These are phyloP conservation scores for Conops quadrifasciatus DNA, from an alignment of 2,888 invertebrate species.

Conservation along the genomic window DNA sequence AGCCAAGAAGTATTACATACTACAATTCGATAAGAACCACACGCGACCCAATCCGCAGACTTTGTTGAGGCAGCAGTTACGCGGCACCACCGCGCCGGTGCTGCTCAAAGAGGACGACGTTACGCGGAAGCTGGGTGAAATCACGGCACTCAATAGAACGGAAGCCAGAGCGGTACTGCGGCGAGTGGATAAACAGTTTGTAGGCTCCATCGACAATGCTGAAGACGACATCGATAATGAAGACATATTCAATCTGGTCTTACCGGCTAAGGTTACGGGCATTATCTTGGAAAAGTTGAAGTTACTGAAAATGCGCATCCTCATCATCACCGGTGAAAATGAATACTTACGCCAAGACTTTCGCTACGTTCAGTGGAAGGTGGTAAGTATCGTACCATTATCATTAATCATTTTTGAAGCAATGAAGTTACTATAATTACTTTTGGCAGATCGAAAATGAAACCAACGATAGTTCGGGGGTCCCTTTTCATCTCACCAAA, in stretches of 20 bases:
- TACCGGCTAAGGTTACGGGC: constrained; percentile 63
- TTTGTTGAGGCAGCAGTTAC: constrained; percentile 47
- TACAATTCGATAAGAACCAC: constrained; percentile 58
- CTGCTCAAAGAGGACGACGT: constrained; percentile 54
- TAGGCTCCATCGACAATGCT: constrained; percentile 50
- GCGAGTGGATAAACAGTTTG: constrained; percentile 55
- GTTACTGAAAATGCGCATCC: constrained; percentile 59
- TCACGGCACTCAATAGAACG: constrained; percentile 51
- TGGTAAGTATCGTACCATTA: constrained; percentile 51
- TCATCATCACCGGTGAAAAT: constrained; percentile 61
- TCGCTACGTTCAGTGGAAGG: constrained; percentile 64
- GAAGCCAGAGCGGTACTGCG: constrained; percentile 51
- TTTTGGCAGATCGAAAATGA: constrained; percentile 58
- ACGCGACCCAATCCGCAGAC: constrained; percentile 58
- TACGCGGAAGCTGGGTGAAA: constrained; percentile 50
- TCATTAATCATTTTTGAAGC: not conserved
- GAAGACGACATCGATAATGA: constrained; percentile 49
- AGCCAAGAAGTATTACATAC: constrained; percentile 59
- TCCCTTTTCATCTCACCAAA: constrained; percentile 56
- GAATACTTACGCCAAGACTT: constrained; percentile 61
- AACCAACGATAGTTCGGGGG: constrained; percentile 56
- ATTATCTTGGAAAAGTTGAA: constrained; percentile 58
- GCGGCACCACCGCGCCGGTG: constrained; percentile 54
- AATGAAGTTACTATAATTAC: not conserved
- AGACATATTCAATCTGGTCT: constrained; percentile 58